These are phyloP conservation scores for Drosophila macrospina DNA, from an alignment of 2,888 invertebrate species.

Conservation along the genomic window DNA sequence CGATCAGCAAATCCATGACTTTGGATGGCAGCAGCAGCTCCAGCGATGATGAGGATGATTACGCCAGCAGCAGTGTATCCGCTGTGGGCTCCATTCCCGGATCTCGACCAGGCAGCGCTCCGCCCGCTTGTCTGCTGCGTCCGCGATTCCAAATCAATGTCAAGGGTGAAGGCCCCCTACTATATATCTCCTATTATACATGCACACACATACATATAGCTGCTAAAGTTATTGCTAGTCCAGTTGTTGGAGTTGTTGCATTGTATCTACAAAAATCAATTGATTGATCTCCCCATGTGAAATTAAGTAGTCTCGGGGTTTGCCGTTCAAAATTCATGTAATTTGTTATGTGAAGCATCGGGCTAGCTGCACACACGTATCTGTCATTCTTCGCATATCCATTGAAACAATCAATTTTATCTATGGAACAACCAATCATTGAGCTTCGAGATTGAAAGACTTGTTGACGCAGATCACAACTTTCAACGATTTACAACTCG, in stretches of 20 bases:
- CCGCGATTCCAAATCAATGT: slow-evolving; percentile 74
- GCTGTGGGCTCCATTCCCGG: neutral
- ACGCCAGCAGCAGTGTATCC: slow-evolving; percentile 40
- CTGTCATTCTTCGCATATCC: slow-evolving; percentile 8
- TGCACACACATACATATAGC: neutral
- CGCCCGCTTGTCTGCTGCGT: slow-evolving; percentile 61
- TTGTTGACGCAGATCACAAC: neutral
- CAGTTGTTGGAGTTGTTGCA: neutral
- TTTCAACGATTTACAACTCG: slow-evolving; percentile 10
- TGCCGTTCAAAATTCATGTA: slow-evolving; percentile 60
- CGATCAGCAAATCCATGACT: slow-evolving; percentile 73
- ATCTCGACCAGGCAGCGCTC: slow-evolving; percentile 73
- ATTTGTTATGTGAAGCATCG: slow-evolving; percentile 21
- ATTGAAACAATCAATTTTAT: neutral
- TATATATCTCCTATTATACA: neutral
- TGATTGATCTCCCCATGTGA: neutral
- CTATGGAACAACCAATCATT: slow-evolving; percentile 3
- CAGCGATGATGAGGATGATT: slow-evolving; percentile 67
- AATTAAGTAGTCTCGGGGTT: slow-evolving; percentile 42
- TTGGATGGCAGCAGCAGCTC: slow-evolving; percentile 66
- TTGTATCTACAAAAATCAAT: neutral
- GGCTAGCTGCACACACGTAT: slow-evolving; percentile 17
- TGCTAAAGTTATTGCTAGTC: slow-evolving; percentile 22
- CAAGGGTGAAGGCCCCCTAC: slow-evolving; percentile 67
- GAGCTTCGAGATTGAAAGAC: neutral